These are phyloP conservation scores for Canis aureus DNA, from an alignment of 2,113 vertebrate genomes.

Conservation along the genomic window DNA sequence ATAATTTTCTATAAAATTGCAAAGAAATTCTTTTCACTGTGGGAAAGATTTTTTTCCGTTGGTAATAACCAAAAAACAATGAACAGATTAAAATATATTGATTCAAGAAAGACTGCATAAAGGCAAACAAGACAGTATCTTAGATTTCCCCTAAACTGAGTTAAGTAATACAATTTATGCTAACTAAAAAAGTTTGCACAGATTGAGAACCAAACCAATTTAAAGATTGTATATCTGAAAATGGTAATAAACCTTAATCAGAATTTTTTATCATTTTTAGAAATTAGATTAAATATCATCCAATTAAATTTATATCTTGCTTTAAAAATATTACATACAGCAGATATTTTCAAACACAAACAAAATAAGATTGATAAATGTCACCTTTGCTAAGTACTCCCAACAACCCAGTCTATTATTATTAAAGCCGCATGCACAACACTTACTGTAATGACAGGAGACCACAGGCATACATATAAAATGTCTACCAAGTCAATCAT, in stretches of 20 bases:
- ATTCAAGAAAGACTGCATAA: slow-evolving; percentile 50
- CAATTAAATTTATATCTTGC: slow-evolving; percentile 42
- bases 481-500: slow-evolving; percentile 10
- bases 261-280: slow-evolving; percentile 44
- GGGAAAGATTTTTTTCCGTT: neutral
- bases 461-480: slow-evolving; percentile 15
- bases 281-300: slow-evolving; percentile 52
- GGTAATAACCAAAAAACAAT: slow-evolving; percentile 59
- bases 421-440: slow-evolving; percentile 62
- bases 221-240: slow-evolving; percentile 56
- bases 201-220: slow-evolving; percentile 66
- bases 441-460: slow-evolving; percentile 56
- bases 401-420: neutral
- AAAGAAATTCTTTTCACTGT: slow-evolving; percentile 52
- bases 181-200: slow-evolving; percentile 41
- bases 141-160: slow-evolving; percentile 34
- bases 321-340: slow-evolving; percentile 54
- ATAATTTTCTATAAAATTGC: slow-evolving; percentile 54
- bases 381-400: slow-evolving; percentile 54
- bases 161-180: slow-evolving; percentile 50
- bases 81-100: slow-evolving; percentile 24
- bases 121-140: slow-evolving; percentile 61
- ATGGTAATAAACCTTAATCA: slow-evolving; percentile 16
- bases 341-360: slow-evolving; percentile 60
- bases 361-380: slow-evolving; percentile 30